These are phyloP conservation scores for Toxonevra muliebris DNA, from an alignment of 2,888 invertebrate species.

Conservation along the genomic window DNA sequence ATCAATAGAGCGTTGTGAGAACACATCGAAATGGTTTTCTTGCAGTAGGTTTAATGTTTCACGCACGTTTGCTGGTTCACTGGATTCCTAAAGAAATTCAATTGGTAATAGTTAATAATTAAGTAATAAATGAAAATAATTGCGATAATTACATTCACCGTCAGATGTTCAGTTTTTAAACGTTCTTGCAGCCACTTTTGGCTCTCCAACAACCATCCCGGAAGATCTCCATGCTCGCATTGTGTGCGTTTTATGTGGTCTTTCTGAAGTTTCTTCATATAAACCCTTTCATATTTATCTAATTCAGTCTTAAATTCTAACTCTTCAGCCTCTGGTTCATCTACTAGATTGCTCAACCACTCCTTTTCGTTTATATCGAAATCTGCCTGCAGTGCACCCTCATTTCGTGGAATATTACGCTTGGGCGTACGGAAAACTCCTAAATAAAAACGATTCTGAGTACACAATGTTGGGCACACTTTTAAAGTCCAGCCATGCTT, in stretches of 20 bases:
- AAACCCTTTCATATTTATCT: conserved; percentile 33
- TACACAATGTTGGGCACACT: conserved; percentile 46
- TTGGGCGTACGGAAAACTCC: conserved; percentile 49
- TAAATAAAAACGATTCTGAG: conserved; percentile 37
- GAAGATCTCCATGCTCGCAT: not conserved
- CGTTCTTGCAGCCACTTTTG: not conserved
- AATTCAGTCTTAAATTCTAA: conserved; percentile 38
- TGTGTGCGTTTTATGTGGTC: conserved; percentile 11
- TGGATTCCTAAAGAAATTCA: not conserved
- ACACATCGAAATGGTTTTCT: conserved; percentile 20
- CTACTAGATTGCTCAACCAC: conserved; percentile 48
- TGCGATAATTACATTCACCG: not conserved
- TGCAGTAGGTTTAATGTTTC: not conserved
- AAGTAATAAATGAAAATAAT: not conserved
- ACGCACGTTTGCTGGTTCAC: not conserved
- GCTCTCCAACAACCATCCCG: not conserved
- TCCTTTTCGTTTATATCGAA: conserved; percentile 45
- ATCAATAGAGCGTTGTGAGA: conserved; percentile 46
- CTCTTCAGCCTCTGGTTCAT: conserved; percentile 28
- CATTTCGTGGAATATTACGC: not conserved
- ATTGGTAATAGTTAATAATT: not conserved
- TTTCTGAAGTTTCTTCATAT: conserved; percentile 8
- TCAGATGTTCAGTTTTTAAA: not conserved
- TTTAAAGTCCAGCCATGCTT: conserved; percentile 40
- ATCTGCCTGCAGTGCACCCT: conserved; percentile 41